Base-by-base conservation (phyloP, 2,113 vertebrate species). In the Scomber scombrus region DNA sequence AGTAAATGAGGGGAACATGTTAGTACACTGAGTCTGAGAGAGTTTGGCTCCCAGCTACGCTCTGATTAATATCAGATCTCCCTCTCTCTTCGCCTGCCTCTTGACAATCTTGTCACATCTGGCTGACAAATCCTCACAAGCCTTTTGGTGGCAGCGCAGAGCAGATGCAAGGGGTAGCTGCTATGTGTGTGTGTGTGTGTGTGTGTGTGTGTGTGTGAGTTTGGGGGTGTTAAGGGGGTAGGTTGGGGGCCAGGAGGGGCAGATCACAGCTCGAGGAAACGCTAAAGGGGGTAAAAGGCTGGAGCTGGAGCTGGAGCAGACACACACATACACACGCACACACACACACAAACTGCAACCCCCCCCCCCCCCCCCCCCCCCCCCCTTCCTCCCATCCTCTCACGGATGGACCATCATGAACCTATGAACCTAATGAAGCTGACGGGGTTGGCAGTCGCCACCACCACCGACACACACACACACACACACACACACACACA, bases 81-180 rank as follows among this genome's bases (percentile, higher is more conserved):
- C 93, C 95, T 92, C 92, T 94, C 93, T 90, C 92, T 93, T 95
- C 66, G 61, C 84, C 95, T 92, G 95, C 95, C 93, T 94, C 93
- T 94, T 95, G 92, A 95, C 95, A 94, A 96, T 95, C 96, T 93
- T 96, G 95, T 97, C 96, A 96, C 96, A 97, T 97, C 96, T 97
- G 96, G 95, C 96, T 95, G 96, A 96, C 96, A 96, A 96, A 97
- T 96, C 96, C 94, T 94, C 91, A 93, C 95, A 94, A 95, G 95
- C 95, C 93, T 93, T 93, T 91, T 93, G 94, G 93, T 95, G 94
- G 90, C 94, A 91, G 89, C 87, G 95, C 93, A 90, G 92, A 92
- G 73, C 68, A 56, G 26, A 61, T 14, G 19, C 68, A 62, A 7
- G 61, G 74, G 77, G 47, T 56, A 46, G 52, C 43, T 64, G 75